Percentiles rank a stretch among this genome's conserved stretches.
Evolutionary conservation across 2,113 vertebrate genomes (phyloP).

Genomic region (Fulmarus glacialis): DNA sequence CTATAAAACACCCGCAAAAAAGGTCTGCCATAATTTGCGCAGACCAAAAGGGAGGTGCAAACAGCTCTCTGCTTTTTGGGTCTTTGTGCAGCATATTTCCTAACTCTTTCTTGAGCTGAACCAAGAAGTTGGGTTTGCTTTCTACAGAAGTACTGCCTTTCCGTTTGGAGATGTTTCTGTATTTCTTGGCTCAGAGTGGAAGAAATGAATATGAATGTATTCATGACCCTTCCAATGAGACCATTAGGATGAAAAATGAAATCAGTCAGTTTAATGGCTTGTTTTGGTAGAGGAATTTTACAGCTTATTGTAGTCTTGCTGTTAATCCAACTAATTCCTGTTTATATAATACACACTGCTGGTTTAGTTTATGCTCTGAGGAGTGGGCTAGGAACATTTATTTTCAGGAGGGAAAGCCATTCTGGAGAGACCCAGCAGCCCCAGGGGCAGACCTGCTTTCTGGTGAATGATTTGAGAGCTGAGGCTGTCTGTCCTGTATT

Average conservation of each 20-base stretch:
- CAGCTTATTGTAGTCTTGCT: neutral
- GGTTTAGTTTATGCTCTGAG: neutral
- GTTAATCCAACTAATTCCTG: neutral
- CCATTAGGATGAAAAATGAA: neutral
- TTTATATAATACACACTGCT: neutral
- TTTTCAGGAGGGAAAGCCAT: neutral
- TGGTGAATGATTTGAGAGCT: neutral
- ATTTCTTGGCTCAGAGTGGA: neutral
- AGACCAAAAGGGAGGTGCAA: neutral
- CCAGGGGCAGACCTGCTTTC: neutral
- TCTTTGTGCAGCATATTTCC: neutral
- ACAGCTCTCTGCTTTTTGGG: neutral
- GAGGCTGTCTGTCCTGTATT: neutral
- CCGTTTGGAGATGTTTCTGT: neutral
- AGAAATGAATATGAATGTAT: neutral
- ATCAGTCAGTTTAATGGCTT: neutral
- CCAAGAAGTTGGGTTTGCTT: neutral
- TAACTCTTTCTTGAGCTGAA: neutral
- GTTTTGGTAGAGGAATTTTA: neutral
- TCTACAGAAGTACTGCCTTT: neutral
- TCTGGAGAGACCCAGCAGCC: neutral
- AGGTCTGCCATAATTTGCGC: accelerated
- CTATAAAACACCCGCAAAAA: neutral
- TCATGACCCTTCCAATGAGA: neutral
- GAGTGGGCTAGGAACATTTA: neutral